Evolutionary conservation across 30 jellyfish, hydroid and myxozoan genomes (phyloP).

Genomic region (Thelohanellus kitauei): DNA sequence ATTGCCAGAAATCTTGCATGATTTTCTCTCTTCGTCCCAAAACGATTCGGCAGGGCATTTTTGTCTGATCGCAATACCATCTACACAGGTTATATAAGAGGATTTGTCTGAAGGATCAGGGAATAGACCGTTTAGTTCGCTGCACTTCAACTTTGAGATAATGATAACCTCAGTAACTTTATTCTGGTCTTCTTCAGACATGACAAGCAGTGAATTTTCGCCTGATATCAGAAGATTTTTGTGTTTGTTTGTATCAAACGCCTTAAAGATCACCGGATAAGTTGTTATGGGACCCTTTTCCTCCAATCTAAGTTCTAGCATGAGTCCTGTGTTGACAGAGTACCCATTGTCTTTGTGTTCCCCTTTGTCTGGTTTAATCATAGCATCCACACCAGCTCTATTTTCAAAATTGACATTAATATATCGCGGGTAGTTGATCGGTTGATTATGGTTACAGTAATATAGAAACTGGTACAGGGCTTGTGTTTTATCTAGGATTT

Average conservation of each 20-base stretch:
- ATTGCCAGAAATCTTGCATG: slow-evolving; percentile 13
- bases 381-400: slow-evolving; percentile 64
- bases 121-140: slow-evolving; percentile 65
- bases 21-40: slow-evolving; percentile 45
- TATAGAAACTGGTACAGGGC: too few species aligned
- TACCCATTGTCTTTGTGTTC: slow-evolving; percentile 49
- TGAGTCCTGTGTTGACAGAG: slow-evolving; percentile 56
- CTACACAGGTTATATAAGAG: slow-evolving; percentile 35
- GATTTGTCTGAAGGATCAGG: slow-evolving; percentile 61
- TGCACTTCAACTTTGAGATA: slow-evolving; percentile 65
- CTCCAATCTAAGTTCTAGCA: slow-evolving; percentile 31
- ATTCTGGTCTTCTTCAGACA: slow-evolving; percentile 45
- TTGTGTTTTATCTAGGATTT: not conserved
- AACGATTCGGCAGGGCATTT: slow-evolving; percentile 62
- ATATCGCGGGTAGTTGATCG: too few species aligned
- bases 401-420: slow-evolving; percentile 58
- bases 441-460: not conserved
- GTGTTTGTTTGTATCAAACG: slow-evolving; percentile 16
- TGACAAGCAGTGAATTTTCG: slow-evolving; percentile 30
- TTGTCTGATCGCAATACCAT: slow-evolving; percentile 69
- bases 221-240: slow-evolving; percentile 26
- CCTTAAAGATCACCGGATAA: slow-evolving; percentile 63
- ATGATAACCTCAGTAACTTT: slow-evolving; percentile 31
- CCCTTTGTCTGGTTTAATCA: slow-evolving; percentile 64
- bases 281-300: slow-evolving; percentile 86